Base-by-base conservation (phyloP, 1,140 invertebrate genomes). In the Heliconius melpomene region DNA sequence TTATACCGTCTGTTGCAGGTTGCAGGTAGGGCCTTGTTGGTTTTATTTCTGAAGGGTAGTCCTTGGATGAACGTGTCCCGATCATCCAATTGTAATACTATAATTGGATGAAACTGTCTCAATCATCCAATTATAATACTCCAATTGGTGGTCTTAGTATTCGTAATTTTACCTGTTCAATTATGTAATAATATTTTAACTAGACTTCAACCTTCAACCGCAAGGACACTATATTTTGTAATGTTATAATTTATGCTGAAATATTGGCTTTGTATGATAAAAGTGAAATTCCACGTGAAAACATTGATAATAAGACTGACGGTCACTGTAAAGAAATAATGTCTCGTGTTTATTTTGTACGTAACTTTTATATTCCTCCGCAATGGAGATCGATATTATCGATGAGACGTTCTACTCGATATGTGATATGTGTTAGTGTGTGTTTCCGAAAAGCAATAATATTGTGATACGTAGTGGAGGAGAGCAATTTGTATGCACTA, bases 241-340 rank as follows among this genome's bases (percentile, higher is more conserved):
- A 74, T 88, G 82, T 85, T 90, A 87, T 94, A 92, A 93, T 94
- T 94, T 94, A 94, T 94, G 92, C 91, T 94, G 93, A 92, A 94
- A 93, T 93, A 90, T 92, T 90, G 86, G 87, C 86, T 87, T 84
- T 82, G 78, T 83, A 73, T 77, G 46, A 87, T 79, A 81, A 80
- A 81, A 89, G 84, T 79, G 13, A 66, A 84, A 82, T 87, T 84
- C 77, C 77, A 76, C 74, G 73, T 78, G 71, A 74, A 40, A 74
- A 79, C 54, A 70, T 70, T 81, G 40, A 70, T 78, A 32, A 91
- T 81, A 81, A 91, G 89, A 91, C 90, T 91, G 91, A 93, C 82
- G 83, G 84, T 82, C 83, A 83, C 80, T 84, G 72, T 79, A 50
- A 75, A 86, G 40, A 46, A 46, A 46, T 46, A 82, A 87, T 83